Base-by-base conservation (phyloP, 2,797 vertebrate genomes). In the Schizothorax lantsangensis region DNA sequence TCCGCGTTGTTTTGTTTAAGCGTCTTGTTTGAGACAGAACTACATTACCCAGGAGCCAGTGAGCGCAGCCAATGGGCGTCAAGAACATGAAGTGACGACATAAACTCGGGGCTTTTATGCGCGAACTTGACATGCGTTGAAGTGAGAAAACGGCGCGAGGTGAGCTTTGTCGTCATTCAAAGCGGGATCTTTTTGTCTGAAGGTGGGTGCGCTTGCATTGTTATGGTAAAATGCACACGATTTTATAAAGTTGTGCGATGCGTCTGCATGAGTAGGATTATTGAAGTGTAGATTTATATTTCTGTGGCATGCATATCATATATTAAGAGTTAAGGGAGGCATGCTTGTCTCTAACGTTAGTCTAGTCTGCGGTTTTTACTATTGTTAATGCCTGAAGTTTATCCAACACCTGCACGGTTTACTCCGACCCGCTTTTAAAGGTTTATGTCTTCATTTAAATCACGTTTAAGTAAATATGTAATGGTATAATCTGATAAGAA, bases 71-170 rank as follows among this genome's bases (percentile, higher is more conserved):
- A 93, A 93, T 95, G 23, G 85, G 52, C 5, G 1, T 59, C 43
- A 33, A 3, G 73, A 0, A 1, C 9, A 12, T 2, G 15, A 4
- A 0, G 85, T 94, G 94, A 95, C 94, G 94, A 14, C 91, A 92
- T 73, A n/a, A 17, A 85, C 66, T 90, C 59, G 88, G 89, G 88
- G 88, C 90, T 92, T 93, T 94, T 95, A 95, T 94, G 88, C 38
- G 91, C 87, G 90, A 84, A 92, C 85, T 68, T 15, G 81, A 4
- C 0, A 1, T 1, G 30, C 81, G 74, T 84, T 21, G 49, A 11
- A 72, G 88, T 72, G 14, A 93, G 86, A 87, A 88, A 87, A 91
- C 86, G 90, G 88, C 89, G 92, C 80, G 74, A 88, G 86, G 85
- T 2, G 2, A 7, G 9, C 21, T 64, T 15, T 83, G 54, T 87